These are phyloP conservation scores for Agapetus fuscipes DNA, from an alignment of 2,888 invertebrate genomes.

Conservation along the genomic window DNA sequence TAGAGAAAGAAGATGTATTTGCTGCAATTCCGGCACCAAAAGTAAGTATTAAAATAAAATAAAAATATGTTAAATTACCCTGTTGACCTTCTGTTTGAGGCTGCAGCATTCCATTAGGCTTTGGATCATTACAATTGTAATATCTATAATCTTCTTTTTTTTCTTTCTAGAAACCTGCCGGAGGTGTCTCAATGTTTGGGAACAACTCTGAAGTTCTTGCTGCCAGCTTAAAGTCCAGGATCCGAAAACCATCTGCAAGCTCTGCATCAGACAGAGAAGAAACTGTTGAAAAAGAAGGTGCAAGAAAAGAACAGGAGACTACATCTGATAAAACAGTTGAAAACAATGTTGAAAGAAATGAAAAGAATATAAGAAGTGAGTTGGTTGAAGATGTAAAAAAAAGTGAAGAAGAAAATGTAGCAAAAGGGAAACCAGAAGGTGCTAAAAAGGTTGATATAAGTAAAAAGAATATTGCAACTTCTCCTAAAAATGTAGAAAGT, in stretches of 20 bases:
- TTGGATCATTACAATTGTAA: slow-evolving; percentile 13
- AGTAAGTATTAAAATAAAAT: too few relatives aligned
- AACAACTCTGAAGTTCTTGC: slow-evolving; percentile 26
- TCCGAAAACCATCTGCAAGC: slow-evolving; percentile 30
- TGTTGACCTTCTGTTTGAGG: not conserved
- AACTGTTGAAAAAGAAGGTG: slow-evolving; percentile 7
- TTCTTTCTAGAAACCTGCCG: slow-evolving; percentile 47
- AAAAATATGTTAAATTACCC: too few relatives aligned
- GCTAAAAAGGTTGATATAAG: too few relatives aligned
- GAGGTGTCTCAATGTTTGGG: slow-evolving; percentile 51
- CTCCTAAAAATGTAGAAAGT: not conserved
- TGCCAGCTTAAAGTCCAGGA: slow-evolving; percentile 34
- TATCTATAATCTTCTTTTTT: slow-evolving; percentile 9
- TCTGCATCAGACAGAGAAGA: slow-evolving; percentile 28
- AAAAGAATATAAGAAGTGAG: not conserved
- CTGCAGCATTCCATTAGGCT: too few relatives aligned
- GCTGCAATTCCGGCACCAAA: too few relatives aligned
- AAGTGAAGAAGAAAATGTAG: too few relatives aligned
- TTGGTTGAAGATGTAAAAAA: not conserved
- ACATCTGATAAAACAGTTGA: slow-evolving; percentile 17
- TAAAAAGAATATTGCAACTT: too few relatives aligned
- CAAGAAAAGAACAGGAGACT: slow-evolving; percentile 8
- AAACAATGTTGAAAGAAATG: slow-evolving; percentile 19
- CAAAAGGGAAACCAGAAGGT: too few relatives aligned
- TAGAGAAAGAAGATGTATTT: slow-evolving; percentile 18